These are phyloP conservation scores for Noctuana brunneofusca DNA, from an alignment of 2,888 invertebrate species.

Conservation along the genomic window DNA sequence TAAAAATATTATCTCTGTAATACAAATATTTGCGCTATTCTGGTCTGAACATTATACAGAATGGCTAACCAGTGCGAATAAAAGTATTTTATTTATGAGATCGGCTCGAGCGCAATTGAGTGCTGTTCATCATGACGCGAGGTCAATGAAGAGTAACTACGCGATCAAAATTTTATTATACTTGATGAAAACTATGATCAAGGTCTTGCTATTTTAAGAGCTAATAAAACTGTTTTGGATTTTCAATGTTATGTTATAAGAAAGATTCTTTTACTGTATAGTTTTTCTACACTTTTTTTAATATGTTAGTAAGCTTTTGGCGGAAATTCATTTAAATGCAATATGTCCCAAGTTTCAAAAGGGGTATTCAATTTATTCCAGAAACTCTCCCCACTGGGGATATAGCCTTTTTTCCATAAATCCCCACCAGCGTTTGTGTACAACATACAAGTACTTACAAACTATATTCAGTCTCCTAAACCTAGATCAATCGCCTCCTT, in stretches of 20 bases:
- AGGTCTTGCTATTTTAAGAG: slow-evolving; percentile 22
- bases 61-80: slow-evolving; percentile 17
- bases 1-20: slow-evolving; percentile 4
- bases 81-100: slow-evolving; percentile 22
- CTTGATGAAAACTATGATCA: slow-evolving; percentile 17
- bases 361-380: too few relatives aligned
- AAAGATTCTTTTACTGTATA: neutral
- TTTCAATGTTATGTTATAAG: slow-evolving; percentile 6
- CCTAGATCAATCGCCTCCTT: too few relatives aligned
- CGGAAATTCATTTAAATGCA: too few relatives aligned
- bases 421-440: too few relatives aligned
- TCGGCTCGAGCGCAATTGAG: slow-evolving; percentile 6
- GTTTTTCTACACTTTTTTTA: neutral
- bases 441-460: too few relatives aligned
- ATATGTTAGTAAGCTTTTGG: too few relatives aligned
- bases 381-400: too few relatives aligned
- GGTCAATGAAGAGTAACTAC: slow-evolving; percentile 25
- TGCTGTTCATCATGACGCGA: slow-evolving; percentile 12
- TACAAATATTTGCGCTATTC: slow-evolving; percentile 8
- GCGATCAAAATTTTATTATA: slow-evolving; percentile 7
- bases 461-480: too few relatives aligned
- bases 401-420: too few relatives aligned
- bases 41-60: neutral
- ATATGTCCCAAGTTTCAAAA: too few relatives aligned
- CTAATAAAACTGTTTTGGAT: slow-evolving; percentile 17